Evolutionary conservation across 2,888 invertebrate species (phyloP).

Genomic region (Nemapogon koenigi): DNA sequence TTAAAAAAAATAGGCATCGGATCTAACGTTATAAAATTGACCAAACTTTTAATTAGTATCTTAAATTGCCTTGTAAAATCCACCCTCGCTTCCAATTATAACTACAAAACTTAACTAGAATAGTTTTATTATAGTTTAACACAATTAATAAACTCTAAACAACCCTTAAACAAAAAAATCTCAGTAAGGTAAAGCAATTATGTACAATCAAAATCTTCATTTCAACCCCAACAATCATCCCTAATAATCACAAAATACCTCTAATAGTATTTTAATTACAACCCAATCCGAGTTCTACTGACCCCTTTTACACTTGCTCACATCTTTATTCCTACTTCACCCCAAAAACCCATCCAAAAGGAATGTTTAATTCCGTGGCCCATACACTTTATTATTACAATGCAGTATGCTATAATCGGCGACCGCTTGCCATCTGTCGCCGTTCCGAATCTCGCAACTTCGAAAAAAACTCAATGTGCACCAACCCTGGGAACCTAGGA

Average conservation of each 20-base stretch:
- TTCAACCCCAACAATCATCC: conserved; percentile 41
- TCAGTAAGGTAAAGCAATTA: conserved; percentile 25
- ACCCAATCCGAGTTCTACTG: conserved; percentile 47
- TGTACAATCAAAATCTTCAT: conserved; percentile 28
- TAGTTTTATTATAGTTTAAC: too few relatives aligned
- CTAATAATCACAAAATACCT: conserved; percentile 52
- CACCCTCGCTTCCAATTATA: too few relatives aligned
- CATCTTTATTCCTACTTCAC: conserved; percentile 54
- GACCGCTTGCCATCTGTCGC: conserved; percentile 64
- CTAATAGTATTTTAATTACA: conserved; percentile 63
- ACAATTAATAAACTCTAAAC: too few relatives aligned
- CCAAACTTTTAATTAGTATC: too few relatives aligned
- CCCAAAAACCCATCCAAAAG: conserved; percentile 50
- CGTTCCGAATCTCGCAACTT: conserved; percentile 56
- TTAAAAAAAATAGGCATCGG: too few relatives aligned
- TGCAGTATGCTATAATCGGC: conserved; percentile 47
- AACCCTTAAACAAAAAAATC: too few relatives aligned
- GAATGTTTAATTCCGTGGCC: conserved; percentile 61
- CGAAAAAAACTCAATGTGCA: conserved; percentile 58
- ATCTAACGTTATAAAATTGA: too few relatives aligned
- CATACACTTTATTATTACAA: conserved; percentile 61
- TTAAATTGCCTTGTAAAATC: too few relatives aligned
- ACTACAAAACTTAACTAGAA: too few relatives aligned
- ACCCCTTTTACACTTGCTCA: conserved; percentile 66
- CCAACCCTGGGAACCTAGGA: conserved; percentile 70